These are phyloP conservation scores for Embiotoca jacksoni DNA, from an alignment of 2,113 vertebrate genomes.

Conservation along the genomic window DNA sequence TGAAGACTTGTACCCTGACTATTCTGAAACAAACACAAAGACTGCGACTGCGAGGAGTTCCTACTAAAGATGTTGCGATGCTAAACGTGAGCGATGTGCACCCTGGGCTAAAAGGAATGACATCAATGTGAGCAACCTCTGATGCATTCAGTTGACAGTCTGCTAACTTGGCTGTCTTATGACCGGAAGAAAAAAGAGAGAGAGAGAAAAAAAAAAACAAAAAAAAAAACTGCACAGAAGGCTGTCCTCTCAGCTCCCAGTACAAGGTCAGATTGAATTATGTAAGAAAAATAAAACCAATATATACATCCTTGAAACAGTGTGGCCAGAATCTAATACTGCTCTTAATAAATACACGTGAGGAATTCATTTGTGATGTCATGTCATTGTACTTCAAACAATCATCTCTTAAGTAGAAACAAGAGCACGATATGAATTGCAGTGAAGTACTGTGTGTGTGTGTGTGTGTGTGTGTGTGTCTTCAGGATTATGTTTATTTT, in stretches of 20 bases:
- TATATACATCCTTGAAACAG: constrained; percentile 64
- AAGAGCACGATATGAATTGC: constrained; percentile 63
- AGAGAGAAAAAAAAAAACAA: background rate
- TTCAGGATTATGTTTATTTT: constrained; percentile 74
- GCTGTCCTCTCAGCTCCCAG: constrained; percentile 48
- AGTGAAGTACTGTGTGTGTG: constrained; percentile 51
- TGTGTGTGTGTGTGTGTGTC: constrained; percentile 43
- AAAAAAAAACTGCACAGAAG: constrained; percentile 35
- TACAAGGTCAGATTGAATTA: constrained; percentile 56
- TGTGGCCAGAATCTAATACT: constrained; percentile 71
- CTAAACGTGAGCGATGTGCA: constrained; percentile 44
- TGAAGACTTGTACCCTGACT: constrained; percentile 73
- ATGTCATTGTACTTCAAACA: constrained; percentile 65
- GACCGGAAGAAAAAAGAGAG: constrained; percentile 31
- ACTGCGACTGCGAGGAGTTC: constrained; percentile 45
- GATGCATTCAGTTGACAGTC: constrained; percentile 44
- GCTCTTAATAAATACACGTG: constrained; percentile 72
- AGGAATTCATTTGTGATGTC: constrained; percentile 60
- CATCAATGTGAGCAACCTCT: constrained; percentile 44
- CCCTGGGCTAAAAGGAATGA: constrained; percentile 39
- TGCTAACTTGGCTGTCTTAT: constrained; percentile 53
- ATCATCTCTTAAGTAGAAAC: constrained; percentile 61
- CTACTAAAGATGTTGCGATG: constrained; percentile 52
- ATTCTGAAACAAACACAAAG: constrained; percentile 50
- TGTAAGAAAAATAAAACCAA: constrained; percentile 57